Evolutionary conservation across 1,140 invertebrate species (phyloP).

Genomic region (Cotesia glomerata): DNA sequence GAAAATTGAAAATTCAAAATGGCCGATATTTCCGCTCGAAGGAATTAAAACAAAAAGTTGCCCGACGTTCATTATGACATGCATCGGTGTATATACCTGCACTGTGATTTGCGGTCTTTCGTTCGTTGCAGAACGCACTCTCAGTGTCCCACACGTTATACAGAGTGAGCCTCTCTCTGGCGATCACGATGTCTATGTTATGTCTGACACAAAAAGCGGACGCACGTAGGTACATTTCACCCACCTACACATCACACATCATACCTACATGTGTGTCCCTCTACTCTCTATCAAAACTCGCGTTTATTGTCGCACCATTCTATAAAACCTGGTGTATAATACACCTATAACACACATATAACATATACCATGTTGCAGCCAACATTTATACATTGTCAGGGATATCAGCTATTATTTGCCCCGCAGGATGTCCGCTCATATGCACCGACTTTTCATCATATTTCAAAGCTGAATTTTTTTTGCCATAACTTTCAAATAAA

Average conservation of each 20-base stretch:
- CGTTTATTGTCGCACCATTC: not conserved
- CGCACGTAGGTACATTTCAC: not conserved
- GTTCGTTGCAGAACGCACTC: constrained; percentile 56
- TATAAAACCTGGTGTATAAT: not conserved
- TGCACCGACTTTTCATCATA: constrained; percentile 4
- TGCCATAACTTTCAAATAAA: too few relatives aligned
- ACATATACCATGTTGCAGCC: not conserved
- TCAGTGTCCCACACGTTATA: not conserved
- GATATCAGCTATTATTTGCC: constrained; percentile 21
- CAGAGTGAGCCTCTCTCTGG: constrained; percentile 7
- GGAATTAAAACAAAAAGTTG: constrained; percentile 64
- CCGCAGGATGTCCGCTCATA: constrained; percentile 26
- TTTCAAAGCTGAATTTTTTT: not conserved
- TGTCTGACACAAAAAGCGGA: constrained; percentile 7
- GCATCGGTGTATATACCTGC: constrained; percentile 56
- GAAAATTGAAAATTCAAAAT: constrained; percentile 67
- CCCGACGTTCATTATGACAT: constrained; percentile 63
- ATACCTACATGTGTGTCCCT: too few relatives aligned
- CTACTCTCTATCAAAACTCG: not conserved
- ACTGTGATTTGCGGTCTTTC: constrained; percentile 62
- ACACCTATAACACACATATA: not conserved
- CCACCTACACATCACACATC: not conserved
- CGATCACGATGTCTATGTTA: not conserved
- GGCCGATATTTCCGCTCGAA: constrained; percentile 64
- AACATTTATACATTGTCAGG: not conserved